Evolutionary conservation across 2,888 invertebrate species (phyloP).

Genomic region (Pomacea canaliculata): DNA sequence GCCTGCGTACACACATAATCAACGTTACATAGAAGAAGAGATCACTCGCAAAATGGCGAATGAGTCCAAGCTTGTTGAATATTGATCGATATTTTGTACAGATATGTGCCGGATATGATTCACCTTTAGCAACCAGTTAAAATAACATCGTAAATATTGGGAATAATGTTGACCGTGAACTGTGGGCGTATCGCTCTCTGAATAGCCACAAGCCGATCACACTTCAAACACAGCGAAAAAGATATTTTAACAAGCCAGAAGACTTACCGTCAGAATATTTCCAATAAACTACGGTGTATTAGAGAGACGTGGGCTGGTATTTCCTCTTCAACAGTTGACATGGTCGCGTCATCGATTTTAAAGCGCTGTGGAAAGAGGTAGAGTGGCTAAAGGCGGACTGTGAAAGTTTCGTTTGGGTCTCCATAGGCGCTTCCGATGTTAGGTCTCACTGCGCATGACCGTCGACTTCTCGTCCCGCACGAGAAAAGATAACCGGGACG

Average conservation of each 20-base stretch:
- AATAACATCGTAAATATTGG: too few species aligned
- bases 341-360: conserved; percentile 9
- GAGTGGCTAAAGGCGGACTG: conserved; percentile 1
- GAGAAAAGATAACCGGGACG: conserved; percentile 16
- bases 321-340: conserved; percentile 10
- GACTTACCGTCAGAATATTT: conserved; percentile 17
- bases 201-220: too few species aligned
- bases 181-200: too few species aligned
- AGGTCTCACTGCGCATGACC: conserved; percentile 27
- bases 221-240: too few species aligned
- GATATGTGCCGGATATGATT: too few species aligned
- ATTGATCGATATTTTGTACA: background rate
- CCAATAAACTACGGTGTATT: background rate
- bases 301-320: background rate
- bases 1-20: too few species aligned
- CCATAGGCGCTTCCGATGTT: conserved; percentile 54
- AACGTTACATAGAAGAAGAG: too few species aligned
- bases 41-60: too few species aligned
- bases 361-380: background rate
- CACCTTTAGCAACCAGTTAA: too few species aligned
- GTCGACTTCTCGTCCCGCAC: conserved; percentile 15
- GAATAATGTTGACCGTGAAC: too few species aligned
- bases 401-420: conserved; percentile 40
- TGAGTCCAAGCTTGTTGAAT: too few species aligned
- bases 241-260: too few species aligned